Conservation (phyloP, 2,113 vertebrate genomes). For the Astur gentilis region DNA sequence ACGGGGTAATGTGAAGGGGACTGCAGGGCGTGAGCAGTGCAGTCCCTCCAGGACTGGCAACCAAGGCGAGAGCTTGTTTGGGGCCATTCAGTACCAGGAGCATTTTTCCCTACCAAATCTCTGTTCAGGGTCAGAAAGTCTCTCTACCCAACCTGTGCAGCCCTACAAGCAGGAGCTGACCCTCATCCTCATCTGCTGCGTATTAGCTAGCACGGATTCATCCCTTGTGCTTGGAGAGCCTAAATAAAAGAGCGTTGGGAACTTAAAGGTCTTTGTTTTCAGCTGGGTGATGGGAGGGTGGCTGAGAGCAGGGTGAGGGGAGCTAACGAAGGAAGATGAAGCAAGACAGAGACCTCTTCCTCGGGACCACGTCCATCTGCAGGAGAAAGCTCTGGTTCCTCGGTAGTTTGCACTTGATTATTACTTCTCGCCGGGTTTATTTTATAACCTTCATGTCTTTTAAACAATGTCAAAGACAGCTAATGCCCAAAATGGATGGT, state of each 20-base stretch:
- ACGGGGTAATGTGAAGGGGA: rapidly evolving
- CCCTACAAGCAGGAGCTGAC: neutral
- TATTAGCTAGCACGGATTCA: neutral
- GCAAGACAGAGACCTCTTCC: neutral
- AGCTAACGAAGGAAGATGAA: neutral
- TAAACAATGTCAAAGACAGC: neutral
- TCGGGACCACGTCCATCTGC: neutral
- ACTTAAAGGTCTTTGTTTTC: neutral
- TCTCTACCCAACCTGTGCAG: rapidly evolving
- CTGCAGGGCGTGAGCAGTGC: rapidly evolving
- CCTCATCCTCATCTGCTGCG: neutral
- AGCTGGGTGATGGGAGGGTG: neutral
- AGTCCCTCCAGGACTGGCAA: neutral
- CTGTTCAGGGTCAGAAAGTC: neutral
- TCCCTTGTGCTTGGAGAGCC: neutral
- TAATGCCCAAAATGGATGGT: neutral
- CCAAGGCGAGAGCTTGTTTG: neutral
- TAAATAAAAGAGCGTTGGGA: neutral
- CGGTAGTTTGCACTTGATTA: neutral
- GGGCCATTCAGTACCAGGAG: rapidly evolving
- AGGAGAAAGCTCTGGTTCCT: neutral
- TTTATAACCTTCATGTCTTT: neutral
- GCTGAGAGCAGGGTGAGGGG: neutral
- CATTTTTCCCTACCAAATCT: neutral
- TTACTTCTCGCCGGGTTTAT: neutral